These are phyloP conservation scores for Geococcyx californianus DNA, from an alignment of 2,113 vertebrate genomes.

Conservation along the genomic window DNA sequence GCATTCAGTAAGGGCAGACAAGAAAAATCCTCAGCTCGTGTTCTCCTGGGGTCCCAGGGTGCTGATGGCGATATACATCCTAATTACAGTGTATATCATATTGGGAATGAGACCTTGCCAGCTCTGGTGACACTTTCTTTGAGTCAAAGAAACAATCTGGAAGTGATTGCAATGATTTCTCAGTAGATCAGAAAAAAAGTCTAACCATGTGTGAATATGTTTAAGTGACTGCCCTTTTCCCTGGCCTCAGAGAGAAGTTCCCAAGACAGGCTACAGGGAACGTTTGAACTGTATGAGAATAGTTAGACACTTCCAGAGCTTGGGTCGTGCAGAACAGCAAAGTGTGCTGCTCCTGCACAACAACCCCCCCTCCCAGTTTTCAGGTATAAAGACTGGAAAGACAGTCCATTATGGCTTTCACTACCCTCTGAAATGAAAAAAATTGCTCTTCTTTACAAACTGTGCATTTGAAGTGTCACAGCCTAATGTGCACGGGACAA, in stretches of 20 bases:
- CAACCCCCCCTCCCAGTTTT: background rate
- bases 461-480: background rate
- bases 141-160: background rate
- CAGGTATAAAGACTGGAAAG: background rate
- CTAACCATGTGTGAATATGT: background rate
- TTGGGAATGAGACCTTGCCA: slow-evolving; percentile 12
- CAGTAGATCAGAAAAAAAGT: background rate
- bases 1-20: background rate
- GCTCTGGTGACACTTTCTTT: background rate
- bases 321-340: background rate
- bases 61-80: slow-evolving; percentile 27
- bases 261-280: background rate
- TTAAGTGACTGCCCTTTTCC: background rate
- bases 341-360: background rate
- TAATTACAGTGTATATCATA: background rate
- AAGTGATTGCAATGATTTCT: slow-evolving; percentile 22
- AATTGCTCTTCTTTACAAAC: background rate
- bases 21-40: slow-evolving; percentile 5
- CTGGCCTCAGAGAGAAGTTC: background rate
- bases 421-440: background rate
- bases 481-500: background rate
- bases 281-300: background rate
- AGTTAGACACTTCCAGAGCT: background rate
- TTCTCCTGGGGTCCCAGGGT: background rate
- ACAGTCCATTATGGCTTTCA: background rate